Evolutionary conservation across 1,140 invertebrate species (phyloP), one percentile per base, ranked within the genome.

Genomic region (Anastatus disparis): DNA sequence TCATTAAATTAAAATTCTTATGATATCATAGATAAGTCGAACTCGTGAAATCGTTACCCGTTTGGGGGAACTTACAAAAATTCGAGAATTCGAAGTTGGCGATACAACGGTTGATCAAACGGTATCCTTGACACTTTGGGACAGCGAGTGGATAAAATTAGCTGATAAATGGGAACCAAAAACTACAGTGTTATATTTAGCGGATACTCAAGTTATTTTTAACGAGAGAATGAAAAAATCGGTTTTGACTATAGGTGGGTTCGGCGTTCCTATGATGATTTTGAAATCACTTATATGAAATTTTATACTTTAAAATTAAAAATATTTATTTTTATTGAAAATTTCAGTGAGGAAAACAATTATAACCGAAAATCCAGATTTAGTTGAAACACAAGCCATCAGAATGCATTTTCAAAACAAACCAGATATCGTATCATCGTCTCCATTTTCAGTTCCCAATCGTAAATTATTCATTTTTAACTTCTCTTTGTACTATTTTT

Each of bases 331-430:
- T n/a, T n/a, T n/a, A n/a, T n/a, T n/a, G n/a, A 8, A 70, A 15
- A 59, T 38, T 71, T 72, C 46, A 83, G 82, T 70, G 9, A 80
- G 78, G 31, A 84, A 82, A 70, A 86, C 85, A 6, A 44, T 88
- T 10, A 84, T 88, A 4, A 87, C 80, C 0, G 87, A 87, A 64
- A 81, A 87, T 70, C 86, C 86, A 2, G 70, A 81, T 17, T 74
- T 84, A 40, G 75, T 80, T 0, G 77, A 88, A 78, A 73, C 80
- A 2, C 27, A 48, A 7, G 50, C 64, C 9, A 48, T 87, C 10
- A 79, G 75, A 65, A 72, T 74, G 7, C 78, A 80, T 2, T 72
- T 84, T 29, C 72, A 75, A 4, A 75, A 58, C 0, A 76, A 79
- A 46, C 66, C 74, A 3, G 78, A 81, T 46, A 61, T 66, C 24